Conservation (phyloP, 1,140 invertebrate species). For the Dufourea novaeangliae region DNA sequence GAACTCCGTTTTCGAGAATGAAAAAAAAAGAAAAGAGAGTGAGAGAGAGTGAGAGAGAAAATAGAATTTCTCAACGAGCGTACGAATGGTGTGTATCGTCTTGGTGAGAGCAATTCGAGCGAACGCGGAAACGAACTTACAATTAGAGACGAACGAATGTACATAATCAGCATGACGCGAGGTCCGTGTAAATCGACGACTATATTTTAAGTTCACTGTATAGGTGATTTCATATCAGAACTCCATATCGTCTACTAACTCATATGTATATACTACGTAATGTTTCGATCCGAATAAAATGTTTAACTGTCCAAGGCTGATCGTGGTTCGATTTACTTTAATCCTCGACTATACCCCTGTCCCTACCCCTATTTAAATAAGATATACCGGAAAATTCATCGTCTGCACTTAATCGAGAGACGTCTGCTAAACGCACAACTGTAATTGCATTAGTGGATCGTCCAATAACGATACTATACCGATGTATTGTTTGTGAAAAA, state of each 20-base stretch:
- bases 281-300: conserved; percentile 78
- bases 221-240: conserved; percentile 75
- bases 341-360: too few relatives aligned
- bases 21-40: too few relatives aligned
- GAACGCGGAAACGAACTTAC: conserved; percentile 14
- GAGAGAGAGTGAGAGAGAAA: too few relatives aligned
- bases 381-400: conserved; percentile 24
- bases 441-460: conserved; percentile 16
- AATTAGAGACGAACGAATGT: conserved; percentile 55
- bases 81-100: background rate
- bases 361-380: too few relatives aligned
- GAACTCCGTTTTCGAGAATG: background rate
- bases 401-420: conserved; percentile 12
- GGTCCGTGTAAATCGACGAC: conserved; percentile 71
- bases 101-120: background rate
- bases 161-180: conserved; percentile 60
- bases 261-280: conserved; percentile 78
- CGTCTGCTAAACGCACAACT: conserved; percentile 28
- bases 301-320: conserved; percentile 72
- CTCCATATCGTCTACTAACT: conserved; percentile 76
- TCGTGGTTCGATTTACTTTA: background rate
- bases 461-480: conserved; percentile 27
- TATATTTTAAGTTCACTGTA: conserved; percentile 70
- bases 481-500: background rate
- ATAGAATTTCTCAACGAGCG: too few relatives aligned